A percentile compares a stretch with the other conserved stretches of the same genome.
These are phyloP conservation scores for Aradophagus sp. DNA, from an alignment of 1,140 invertebrate genomes.

Conservation along the genomic window DNA sequence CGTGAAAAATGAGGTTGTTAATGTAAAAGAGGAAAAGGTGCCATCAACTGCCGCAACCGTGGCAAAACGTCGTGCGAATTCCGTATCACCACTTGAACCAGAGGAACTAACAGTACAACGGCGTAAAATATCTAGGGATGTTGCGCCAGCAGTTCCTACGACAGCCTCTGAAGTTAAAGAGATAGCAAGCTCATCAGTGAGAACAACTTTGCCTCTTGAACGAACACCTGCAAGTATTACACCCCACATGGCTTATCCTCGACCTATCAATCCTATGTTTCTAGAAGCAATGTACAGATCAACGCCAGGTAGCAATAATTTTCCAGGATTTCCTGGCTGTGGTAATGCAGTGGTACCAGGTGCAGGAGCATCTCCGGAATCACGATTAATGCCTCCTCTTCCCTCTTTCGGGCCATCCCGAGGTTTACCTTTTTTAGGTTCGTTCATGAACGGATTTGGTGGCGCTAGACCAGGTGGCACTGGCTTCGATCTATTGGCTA, in stretches of 20 bases:
- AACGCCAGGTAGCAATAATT: constrained; percentile 65
- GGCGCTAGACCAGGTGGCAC: constrained; percentile 68
- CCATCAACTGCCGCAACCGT: no score
- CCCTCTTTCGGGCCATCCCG: constrained; percentile 77
- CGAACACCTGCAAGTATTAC: constrained; percentile 53
- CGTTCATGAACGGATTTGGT: constrained; percentile 79
- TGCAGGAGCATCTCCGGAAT: constrained; percentile 53
- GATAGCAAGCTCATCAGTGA: constrained; percentile 4
- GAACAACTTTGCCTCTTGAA: constrained; percentile 11
- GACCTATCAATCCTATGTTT: constrained; percentile 85
- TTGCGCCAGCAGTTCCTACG: constrained; percentile 1
- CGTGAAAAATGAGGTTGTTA: no score
- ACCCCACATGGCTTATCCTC: constrained; percentile 83
- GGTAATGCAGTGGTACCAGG: constrained; percentile 56
- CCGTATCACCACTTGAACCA: no score
- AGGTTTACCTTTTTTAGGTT: constrained; percentile 84
- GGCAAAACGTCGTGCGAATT: no score
- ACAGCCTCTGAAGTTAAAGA: constrained; percentile 13
- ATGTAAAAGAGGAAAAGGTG: no score
- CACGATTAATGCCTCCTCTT: constrained; percentile 76
- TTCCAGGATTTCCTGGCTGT: constrained; percentile 76
- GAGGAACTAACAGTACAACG: no score
- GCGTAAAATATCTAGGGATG: no score
- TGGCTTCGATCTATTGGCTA: constrained; percentile 74
- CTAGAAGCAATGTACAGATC: constrained; percentile 82